These are phyloP conservation scores for Neoascia interrupta DNA, from an alignment of 2,888 invertebrate species.

Conservation along the genomic window DNA sequence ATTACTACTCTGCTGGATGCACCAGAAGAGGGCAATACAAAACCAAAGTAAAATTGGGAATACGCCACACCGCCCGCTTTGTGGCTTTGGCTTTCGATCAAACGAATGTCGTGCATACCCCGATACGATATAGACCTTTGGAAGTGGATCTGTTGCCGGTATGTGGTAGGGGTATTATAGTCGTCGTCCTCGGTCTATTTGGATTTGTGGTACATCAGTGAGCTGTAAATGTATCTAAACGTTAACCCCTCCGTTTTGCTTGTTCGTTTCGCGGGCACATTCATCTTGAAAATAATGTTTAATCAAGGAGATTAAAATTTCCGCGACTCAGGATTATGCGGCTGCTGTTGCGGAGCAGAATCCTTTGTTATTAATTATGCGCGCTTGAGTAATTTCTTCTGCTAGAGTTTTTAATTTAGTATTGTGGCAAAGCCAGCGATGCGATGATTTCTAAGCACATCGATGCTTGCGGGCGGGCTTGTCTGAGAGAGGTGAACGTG, in stretches of 20 bases:
- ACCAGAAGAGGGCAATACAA: slow-evolving; percentile 24
- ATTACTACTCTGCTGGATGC: no score
- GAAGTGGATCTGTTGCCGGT: slow-evolving; percentile 19
- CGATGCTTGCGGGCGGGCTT: neutral
- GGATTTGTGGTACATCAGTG: slow-evolving; percentile 46
- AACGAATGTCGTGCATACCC: slow-evolving; percentile 47
- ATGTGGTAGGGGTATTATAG: no score
- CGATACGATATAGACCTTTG: slow-evolving; percentile 17
- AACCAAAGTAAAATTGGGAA: neutral
- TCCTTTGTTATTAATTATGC: slow-evolving; percentile 70
- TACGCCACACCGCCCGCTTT: slow-evolving; percentile 19
- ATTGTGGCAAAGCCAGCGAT: slow-evolving; percentile 51
- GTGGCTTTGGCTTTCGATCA: slow-evolving; percentile 59
- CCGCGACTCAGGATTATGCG: slow-evolving; percentile 66
- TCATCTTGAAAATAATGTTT: slow-evolving; percentile 70
- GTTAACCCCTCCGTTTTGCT: slow-evolving; percentile 49
- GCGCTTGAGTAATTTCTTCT: slow-evolving; percentile 68
- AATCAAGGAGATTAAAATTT: slow-evolving; percentile 70
- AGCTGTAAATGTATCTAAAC: slow-evolving; percentile 67
- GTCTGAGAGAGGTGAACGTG: neutral
- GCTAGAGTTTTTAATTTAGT: slow-evolving; percentile 54
- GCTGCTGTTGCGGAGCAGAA: slow-evolving; percentile 21
- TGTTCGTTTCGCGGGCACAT: slow-evolving; percentile 51
- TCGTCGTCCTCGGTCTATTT: neutral
- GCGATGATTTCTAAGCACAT: slow-evolving; percentile 64